phyloP scores from a whole-genome alignment of 1,140 invertebrate species.

The Eciton burchellii region DNA sequence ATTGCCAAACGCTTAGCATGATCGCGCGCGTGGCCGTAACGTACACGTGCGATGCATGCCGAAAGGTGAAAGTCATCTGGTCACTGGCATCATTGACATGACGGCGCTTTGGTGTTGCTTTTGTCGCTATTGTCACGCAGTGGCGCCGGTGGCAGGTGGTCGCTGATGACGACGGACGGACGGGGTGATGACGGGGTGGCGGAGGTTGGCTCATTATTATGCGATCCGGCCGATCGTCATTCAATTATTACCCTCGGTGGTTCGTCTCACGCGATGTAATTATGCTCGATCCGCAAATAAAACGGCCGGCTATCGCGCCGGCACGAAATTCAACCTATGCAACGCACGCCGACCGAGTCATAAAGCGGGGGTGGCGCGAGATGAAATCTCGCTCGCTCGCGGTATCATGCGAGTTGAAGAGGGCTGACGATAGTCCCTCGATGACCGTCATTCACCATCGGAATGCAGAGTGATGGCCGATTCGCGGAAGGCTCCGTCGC shows the following conservation, averaged over 20 bases:
- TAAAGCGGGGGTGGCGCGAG: neutral
- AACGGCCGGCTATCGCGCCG: conserved; percentile 38
- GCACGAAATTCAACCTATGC: conserved; percentile 58
- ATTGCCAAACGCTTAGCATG: conserved; percentile 44
- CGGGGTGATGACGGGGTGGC: neutral
- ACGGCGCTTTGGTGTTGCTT: neutral
- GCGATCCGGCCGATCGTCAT: conserved; percentile 64
- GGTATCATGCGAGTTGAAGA: conserved; percentile 39
- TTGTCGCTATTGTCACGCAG: neutral
- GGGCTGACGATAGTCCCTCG: conserved; percentile 48
- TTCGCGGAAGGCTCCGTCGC: conserved; percentile 47
- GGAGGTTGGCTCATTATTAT: conserved; percentile 66
- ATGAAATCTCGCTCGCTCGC: neutral
- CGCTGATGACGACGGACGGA: neutral
- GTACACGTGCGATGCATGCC: neutral
- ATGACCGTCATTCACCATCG: conserved; percentile 42
- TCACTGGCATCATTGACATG: neutral
- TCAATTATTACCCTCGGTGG: conserved; percentile 66
- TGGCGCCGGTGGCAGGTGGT: neutral
- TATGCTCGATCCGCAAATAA: conserved; percentile 42
- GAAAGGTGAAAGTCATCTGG: conserved; percentile 53
- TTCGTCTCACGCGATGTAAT: conserved; percentile 59
- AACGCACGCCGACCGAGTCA: neutral
- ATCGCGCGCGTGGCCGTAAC: neutral
- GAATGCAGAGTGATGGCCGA: conserved; percentile 51